These are phyloP conservation scores for Chironomus riparius DNA, from an alignment of 2,888 invertebrate species.

Conservation along the genomic window DNA sequence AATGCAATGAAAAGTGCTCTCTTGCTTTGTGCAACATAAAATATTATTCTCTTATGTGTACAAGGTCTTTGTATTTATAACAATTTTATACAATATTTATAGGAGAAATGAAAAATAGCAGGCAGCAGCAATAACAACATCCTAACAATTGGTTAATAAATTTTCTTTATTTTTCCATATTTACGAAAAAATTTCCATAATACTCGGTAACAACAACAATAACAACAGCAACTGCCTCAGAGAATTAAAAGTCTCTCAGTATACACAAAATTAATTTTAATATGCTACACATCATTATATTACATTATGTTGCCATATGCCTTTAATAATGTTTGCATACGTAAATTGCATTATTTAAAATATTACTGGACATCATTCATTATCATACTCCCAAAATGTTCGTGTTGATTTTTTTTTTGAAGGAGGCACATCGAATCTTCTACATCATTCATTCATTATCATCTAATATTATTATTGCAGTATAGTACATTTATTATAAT, in stretches of 20 bases:
- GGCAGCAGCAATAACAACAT: not conserved
- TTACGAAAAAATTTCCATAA: not conserved
- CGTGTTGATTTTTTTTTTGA: too few relatives aligned
- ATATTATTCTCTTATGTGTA: too few relatives aligned
- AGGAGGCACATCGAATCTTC: too few relatives aligned
- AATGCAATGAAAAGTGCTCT: too few relatives aligned
- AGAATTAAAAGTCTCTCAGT: not conserved
- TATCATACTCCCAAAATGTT: too few relatives aligned
- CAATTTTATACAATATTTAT: too few relatives aligned
- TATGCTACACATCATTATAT: not conserved
- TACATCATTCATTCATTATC: not conserved
- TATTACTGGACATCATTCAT: not conserved
- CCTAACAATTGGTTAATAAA: not conserved
- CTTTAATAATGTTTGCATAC: not conserved
- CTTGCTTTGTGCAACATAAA: too few relatives aligned
- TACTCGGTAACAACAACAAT: not conserved
- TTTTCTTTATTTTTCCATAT: not conserved
- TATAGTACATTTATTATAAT: not conserved
- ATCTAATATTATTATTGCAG: not conserved
- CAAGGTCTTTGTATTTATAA: too few relatives aligned
- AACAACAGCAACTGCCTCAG: not conserved
- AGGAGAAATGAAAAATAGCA: too few relatives aligned
- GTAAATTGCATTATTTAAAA: not conserved
- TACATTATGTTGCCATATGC: not conserved
- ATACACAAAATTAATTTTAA: conserved; percentile 14